Conservation (phyloP, 2,797 vertebrate species). For the Notolepis coatsorum region DNA sequence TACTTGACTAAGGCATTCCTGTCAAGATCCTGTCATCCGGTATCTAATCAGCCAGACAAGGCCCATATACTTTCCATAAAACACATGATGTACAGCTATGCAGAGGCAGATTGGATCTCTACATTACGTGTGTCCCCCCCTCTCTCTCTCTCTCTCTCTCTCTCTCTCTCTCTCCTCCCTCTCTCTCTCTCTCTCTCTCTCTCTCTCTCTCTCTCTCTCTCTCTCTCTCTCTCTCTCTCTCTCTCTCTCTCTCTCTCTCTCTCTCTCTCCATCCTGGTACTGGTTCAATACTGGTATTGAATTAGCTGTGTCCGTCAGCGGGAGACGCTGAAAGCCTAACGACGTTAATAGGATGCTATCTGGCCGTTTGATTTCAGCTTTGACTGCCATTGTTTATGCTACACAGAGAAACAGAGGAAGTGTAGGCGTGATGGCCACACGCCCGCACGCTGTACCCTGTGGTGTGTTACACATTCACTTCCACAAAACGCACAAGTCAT, state of each 20-base stretch:
- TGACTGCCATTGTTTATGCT: conserved; percentile 63
- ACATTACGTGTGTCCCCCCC: conserved; percentile 18
- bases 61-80: conserved; percentile 38
- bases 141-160: conserved; percentile 49
- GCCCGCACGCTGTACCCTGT: conserved; percentile 37
- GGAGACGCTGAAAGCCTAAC: conserved; percentile 72
- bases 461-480: conserved; percentile 55
- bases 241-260: conserved; percentile 47
- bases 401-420: conserved; percentile 76
- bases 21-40: no score
- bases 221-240: not conserved
- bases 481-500: conserved; percentile 33
- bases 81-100: conserved; percentile 70
- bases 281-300: conserved; percentile 71
- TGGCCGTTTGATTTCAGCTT: conserved; percentile 64
- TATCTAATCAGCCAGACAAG: conserved; percentile 12
- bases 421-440: conserved; percentile 36
- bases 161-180: conserved; percentile 3
- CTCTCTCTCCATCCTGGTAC: conserved; percentile 47
- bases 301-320: conserved; percentile 68
- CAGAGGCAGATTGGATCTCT: conserved; percentile 70
- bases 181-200: conserved; percentile 50
- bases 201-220: no score
- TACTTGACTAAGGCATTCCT: no score
- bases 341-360: conserved; percentile 75